phyloP scores from a whole-genome alignment of 1,140 invertebrate genomes.

The Zophobas morio region DNA sequence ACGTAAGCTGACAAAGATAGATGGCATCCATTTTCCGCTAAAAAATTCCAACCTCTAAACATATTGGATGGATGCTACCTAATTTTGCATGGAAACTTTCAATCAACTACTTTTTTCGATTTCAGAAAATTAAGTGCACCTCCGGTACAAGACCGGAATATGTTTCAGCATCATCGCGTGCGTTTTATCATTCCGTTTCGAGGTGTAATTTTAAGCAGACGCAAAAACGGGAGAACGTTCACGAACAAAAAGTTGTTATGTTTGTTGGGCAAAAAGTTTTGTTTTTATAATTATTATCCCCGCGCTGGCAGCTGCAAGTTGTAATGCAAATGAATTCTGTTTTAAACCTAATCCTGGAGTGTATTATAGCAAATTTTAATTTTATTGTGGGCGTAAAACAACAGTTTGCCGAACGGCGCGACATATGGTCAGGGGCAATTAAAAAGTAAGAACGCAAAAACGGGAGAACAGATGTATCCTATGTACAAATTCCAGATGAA shows the following conservation, averaged over 20 bases:
- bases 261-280: neutral
- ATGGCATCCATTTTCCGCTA: neutral
- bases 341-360: conserved; percentile 10
- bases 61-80: conserved; percentile 8
- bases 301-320: conserved; percentile 14
- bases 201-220: neutral
- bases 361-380: conserved; percentile 26
- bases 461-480: conserved; percentile 10
- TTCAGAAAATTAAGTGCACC: neutral
- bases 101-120: conserved; percentile 2
- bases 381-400: conserved; percentile 23
- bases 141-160: neutral
- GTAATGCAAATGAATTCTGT: conserved; percentile 22
- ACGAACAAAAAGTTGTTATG: neutral
- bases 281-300: conserved; percentile 10
- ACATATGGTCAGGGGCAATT: conserved; percentile 23
- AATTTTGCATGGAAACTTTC: conserved; percentile 5
- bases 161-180: neutral
- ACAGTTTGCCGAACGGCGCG: neutral
- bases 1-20: conserved; percentile 11
- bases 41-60: conserved; percentile 3
- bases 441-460: conserved; percentile 35
- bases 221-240: neutral
- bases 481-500: conserved; percentile 39
- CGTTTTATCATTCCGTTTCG: neutral